Evolutionary conservation across 92 coral and sea anemone species (phyloP).

Genomic region (Porites evermanni): DNA sequence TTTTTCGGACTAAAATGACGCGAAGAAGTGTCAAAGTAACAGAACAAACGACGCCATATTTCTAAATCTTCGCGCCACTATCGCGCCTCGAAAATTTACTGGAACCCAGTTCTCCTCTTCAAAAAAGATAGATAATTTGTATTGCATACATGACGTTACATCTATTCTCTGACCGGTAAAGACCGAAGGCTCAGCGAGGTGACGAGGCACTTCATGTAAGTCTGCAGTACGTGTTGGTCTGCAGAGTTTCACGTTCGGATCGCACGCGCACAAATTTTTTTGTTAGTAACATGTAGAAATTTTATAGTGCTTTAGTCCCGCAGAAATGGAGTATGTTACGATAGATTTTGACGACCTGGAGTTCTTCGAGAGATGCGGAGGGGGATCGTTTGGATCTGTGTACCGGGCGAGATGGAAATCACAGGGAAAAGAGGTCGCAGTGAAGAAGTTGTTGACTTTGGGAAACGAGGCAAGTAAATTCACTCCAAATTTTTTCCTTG

Average conservation of each 20-base stretch:
- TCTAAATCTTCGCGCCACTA: slow-evolving; percentile 51
- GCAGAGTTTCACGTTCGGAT: no score
- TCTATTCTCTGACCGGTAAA: neutral
- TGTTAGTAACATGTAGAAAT: slow-evolving; percentile 1
- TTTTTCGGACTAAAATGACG: neutral
- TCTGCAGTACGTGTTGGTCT: neutral
- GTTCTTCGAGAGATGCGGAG: slow-evolving; percentile 84
- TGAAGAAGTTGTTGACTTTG: slow-evolving; percentile 77
- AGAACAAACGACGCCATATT: slow-evolving; percentile 27
- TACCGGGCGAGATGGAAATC: slow-evolving; percentile 81
- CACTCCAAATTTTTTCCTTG: neutral
- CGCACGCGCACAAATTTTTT: neutral
- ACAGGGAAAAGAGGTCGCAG: slow-evolving; percentile 79
- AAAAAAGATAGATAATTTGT: neutral
- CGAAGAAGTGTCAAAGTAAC: neutral
- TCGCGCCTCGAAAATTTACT: neutral
- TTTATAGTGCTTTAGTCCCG: neutral
- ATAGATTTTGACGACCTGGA: slow-evolving; percentile 78
- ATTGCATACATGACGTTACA: neutral
- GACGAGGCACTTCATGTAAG: neutral
- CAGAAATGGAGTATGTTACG: slow-evolving; percentile 65
- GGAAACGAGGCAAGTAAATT: slow-evolving; percentile 74
- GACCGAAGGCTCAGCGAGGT: neutral
- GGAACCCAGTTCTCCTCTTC: slow-evolving; percentile 9
- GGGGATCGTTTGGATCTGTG: slow-evolving; percentile 90